A percentile compares a stretch with the other conserved stretches of the same genome.
Conservation (phyloP, 2,113 vertebrate genomes). For the Oxygymnocypris stewartii region DNA sequence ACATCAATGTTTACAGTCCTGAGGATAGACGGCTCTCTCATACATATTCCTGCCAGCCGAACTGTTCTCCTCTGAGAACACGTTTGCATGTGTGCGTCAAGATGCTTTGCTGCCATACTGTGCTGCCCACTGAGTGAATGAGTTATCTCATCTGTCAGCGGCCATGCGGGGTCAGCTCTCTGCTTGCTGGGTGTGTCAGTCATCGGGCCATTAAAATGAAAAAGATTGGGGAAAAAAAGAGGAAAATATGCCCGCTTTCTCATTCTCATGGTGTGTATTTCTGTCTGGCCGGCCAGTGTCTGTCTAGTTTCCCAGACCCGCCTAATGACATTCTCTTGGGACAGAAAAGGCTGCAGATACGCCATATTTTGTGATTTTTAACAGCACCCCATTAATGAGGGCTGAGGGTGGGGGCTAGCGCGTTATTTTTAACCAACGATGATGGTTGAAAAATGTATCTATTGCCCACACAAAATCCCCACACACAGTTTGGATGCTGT, state of each 20-base stretch:
- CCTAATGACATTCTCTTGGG: constrained; percentile 74
- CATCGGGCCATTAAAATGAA: constrained; percentile 63
- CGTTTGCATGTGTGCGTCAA: constrained; percentile 15
- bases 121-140: constrained; percentile 22
- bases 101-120: background rate
- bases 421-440: constrained; percentile 70
- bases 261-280: constrained; percentile 71
- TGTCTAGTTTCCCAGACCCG: constrained; percentile 76
- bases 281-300: constrained; percentile 61
- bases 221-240: constrained; percentile 42
- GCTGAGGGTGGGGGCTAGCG: constrained; percentile 29
- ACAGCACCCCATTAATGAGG: constrained; percentile 64
- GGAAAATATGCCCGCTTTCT: constrained; percentile 65
- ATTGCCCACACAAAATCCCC: constrained; percentile 56
- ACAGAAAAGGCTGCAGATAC: constrained; percentile 68
- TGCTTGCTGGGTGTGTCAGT: constrained; percentile 60
- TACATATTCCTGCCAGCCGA: background rate
- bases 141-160: constrained; percentile 36
- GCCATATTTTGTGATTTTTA: constrained; percentile 76
- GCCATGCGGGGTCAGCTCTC: constrained; percentile 15
- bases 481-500: constrained; percentile 57
- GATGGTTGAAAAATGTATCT: constrained; percentile 68
- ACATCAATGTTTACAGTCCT: constrained; percentile 11
- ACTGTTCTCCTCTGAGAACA: constrained; percentile 3
- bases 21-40: background rate